Evolutionary conservation across 2,888 invertebrate genomes (phyloP).

Genomic region (Torymus auratus): DNA sequence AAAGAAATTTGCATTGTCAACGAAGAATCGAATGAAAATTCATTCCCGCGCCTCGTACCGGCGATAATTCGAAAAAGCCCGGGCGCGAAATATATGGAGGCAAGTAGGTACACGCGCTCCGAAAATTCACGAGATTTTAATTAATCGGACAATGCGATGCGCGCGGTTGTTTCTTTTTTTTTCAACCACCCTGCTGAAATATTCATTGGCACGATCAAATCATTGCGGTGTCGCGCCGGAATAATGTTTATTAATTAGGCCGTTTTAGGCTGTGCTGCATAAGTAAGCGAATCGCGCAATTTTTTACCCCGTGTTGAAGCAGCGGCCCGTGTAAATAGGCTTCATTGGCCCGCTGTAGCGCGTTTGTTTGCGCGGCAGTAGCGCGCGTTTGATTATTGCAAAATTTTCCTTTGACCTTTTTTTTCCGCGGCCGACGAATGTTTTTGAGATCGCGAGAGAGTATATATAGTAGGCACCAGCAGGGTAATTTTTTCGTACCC

Average conservation of each 20-base stretch:
- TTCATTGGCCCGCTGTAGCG: background rate
- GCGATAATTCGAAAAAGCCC: too few relatives aligned
- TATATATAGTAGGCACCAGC: too few relatives aligned
- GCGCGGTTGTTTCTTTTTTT: too few relatives aligned
- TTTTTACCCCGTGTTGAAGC: background rate
- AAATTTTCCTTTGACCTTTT: conserved; percentile 22
- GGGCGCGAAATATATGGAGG: too few relatives aligned
- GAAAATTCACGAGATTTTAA: too few relatives aligned
- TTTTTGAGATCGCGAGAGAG: too few relatives aligned
- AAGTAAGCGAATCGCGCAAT: background rate
- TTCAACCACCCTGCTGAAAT: conserved; percentile 1
- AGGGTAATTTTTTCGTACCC: background rate
- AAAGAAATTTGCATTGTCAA: too few relatives aligned
- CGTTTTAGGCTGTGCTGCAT: conserved; percentile 1
- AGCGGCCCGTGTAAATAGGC: background rate
- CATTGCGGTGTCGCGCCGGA: conserved; percentile 5
- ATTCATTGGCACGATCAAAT: conserved; percentile 35
- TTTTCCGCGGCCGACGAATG: background rate
- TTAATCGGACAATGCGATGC: background rate
- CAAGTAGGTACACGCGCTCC: too few relatives aligned
- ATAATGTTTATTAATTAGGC: conserved; percentile 46
- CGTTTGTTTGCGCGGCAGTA: background rate
- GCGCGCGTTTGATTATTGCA: background rate
- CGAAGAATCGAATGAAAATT: too few relatives aligned
- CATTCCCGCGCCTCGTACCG: too few relatives aligned